Percentiles rank a stretch among this genome's conserved stretches.
These are phyloP conservation scores for Xenops minutus DNA, from an alignment of 2,797 vertebrate genomes.

Conservation along the genomic window DNA sequence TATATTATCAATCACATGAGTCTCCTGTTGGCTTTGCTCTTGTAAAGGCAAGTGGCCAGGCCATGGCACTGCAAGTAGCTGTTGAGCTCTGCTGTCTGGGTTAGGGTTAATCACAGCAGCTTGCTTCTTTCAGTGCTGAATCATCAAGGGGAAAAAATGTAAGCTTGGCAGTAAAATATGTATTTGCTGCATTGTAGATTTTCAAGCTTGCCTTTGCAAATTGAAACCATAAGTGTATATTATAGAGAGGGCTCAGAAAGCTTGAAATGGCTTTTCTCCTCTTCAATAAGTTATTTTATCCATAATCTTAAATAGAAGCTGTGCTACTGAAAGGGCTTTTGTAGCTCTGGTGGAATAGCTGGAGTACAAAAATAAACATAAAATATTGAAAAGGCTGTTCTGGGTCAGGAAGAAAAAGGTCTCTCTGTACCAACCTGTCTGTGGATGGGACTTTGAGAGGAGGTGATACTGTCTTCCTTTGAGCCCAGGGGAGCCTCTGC, in stretches of 20 bases:
- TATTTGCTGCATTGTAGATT: constrained; percentile 64
- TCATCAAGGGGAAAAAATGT: constrained; percentile 65
- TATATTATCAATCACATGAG: neutral
- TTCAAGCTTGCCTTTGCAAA: constrained; percentile 56
- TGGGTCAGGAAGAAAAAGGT: constrained; percentile 21
- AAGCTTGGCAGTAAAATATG: constrained; percentile 66
- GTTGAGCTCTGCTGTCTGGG: neutral
- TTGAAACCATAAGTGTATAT: constrained; percentile 35
- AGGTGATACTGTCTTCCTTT: neutral
- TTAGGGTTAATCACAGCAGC: constrained; percentile 60
- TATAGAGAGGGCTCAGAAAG: constrained; percentile 27
- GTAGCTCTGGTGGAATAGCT: constrained; percentile 10
- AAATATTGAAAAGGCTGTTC: constrained; percentile 27
- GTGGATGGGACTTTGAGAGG: neutral
- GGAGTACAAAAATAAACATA: constrained; percentile 34
- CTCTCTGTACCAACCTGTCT: neutral
- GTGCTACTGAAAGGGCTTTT: constrained; percentile 33
- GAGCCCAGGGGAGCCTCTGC: neutral
- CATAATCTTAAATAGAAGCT: constrained; percentile 26
- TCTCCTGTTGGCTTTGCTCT: neutral
- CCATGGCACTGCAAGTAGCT: neutral
- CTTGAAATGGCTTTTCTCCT: constrained; percentile 51
- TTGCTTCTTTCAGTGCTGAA: constrained; percentile 54
- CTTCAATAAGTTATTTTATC: constrained; percentile 47
- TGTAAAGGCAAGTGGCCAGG: neutral